These are phyloP conservation scores for Hylomyscus alleni DNA, from an alignment of 2,797 vertebrate genomes.

Conservation along the genomic window DNA sequence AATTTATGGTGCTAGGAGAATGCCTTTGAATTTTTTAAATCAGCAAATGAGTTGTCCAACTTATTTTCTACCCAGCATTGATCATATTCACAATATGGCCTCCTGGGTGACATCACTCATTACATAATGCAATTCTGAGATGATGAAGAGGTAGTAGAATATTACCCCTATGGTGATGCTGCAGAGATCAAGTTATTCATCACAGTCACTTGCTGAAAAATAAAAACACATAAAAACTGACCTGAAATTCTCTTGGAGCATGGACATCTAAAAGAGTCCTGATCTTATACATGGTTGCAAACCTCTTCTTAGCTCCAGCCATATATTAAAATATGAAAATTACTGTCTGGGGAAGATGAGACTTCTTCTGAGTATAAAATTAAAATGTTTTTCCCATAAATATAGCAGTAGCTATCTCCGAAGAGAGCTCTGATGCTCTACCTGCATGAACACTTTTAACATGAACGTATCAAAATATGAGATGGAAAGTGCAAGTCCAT, in stretches of 20 bases:
- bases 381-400: background rate
- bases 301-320: background rate
- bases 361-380: background rate
- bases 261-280: background rate
- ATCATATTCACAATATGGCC: slow-evolving; percentile 10
- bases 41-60: background rate
- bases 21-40: slow-evolving; percentile 46
- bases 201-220: background rate
- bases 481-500: background rate
- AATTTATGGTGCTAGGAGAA: slow-evolving; percentile 45
- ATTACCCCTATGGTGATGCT: too few species aligned
- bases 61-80: slow-evolving; percentile 12
- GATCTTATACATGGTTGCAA: background rate
- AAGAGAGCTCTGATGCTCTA: background rate
- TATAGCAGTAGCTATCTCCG: background rate
- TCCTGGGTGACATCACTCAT: slow-evolving; percentile 3
- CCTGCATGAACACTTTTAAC: background rate
- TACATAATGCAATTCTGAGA: background rate
- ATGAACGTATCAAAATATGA: background rate
- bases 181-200: background rate
- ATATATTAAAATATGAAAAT: background rate
- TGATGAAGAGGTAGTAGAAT: background rate
- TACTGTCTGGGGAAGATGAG: background rate
- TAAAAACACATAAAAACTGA: background rate
- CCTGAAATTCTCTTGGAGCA: background rate